Percentiles rank a stretch among this genome's conserved stretches.
These are phyloP conservation scores for Lapara coniferarum DNA, from an alignment of 2,888 invertebrate genomes.

Conservation along the genomic window DNA sequence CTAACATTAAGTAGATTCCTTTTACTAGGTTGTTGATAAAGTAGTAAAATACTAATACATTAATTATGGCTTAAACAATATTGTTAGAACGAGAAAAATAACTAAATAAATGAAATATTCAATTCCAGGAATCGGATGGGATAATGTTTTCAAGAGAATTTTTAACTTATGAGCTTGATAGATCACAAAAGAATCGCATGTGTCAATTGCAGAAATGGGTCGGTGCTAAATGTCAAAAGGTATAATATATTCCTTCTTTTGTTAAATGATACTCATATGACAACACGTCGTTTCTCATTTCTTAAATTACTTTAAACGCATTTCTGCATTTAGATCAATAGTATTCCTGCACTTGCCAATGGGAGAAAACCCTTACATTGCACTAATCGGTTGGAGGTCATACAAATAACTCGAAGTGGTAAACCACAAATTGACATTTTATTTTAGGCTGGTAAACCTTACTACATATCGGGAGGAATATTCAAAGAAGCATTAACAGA, in stretches of 20 bases:
- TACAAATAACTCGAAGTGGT: neutral
- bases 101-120: neutral
- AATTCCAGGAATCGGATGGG: constrained; percentile 61
- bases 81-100: neutral
- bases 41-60: neutral
- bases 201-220: constrained; percentile 62
- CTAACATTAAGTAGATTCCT: neutral
- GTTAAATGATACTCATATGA: too few species aligned
- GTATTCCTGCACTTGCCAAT: too few species aligned
- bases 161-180: constrained; percentile 59
- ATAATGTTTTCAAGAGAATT: constrained; percentile 63
- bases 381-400: neutral
- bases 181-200: constrained; percentile 45
- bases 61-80: neutral
- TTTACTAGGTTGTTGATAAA: neutral
- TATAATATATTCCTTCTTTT: constrained; percentile 32
- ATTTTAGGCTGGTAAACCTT: constrained; percentile 65
- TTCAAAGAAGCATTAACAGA: constrained; percentile 45
- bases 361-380: too few species aligned
- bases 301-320: too few species aligned
- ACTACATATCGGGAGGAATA: constrained; percentile 62
- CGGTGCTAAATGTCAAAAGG: constrained; percentile 65
- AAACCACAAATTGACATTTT: neutral
- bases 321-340: neutral
- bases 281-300: too few species aligned